Evolutionary conservation across 2,888 invertebrate species (phyloP).

Genomic region (Pteria penguin): DNA sequence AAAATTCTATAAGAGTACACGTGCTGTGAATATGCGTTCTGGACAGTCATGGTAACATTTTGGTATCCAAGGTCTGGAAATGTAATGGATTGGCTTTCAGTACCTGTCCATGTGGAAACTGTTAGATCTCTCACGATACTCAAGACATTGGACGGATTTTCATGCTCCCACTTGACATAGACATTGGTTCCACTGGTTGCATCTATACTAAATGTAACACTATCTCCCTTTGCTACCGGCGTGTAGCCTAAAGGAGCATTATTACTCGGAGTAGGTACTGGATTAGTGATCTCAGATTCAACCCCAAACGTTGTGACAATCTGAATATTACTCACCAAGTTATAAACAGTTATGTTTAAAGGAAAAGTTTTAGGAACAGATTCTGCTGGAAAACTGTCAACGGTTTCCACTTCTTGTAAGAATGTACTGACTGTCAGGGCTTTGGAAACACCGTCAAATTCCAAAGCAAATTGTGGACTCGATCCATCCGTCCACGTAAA

Average conservation of each 20-base stretch:
- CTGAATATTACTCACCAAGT: slow-evolving; percentile 43
- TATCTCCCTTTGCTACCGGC: slow-evolving; percentile 27
- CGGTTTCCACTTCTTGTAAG: slow-evolving; percentile 28
- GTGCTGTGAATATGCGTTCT: slow-evolving; percentile 52
- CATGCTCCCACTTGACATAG: slow-evolving; percentile 47
- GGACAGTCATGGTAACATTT: slow-evolving; percentile 47
- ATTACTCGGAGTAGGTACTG: slow-evolving; percentile 25
- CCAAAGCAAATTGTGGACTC: slow-evolving; percentile 49
- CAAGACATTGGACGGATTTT: slow-evolving; percentile 41
- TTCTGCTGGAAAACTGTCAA: slow-evolving; percentile 15
- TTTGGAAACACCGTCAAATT: slow-evolving; percentile 42
- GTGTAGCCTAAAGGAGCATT: slow-evolving; percentile 7
- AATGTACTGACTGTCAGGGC: slow-evolving; percentile 37
- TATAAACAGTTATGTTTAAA: slow-evolving; percentile 44
- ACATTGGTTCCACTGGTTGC: slow-evolving; percentile 61
- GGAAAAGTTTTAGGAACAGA: slow-evolving; percentile 24
- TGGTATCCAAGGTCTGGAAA: slow-evolving; percentile 55
- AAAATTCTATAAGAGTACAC: slow-evolving; percentile 31
- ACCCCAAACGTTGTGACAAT: slow-evolving; percentile 47
- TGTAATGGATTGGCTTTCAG: slow-evolving; percentile 18
- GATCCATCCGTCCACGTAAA: slow-evolving; percentile 57
- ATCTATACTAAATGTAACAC: slow-evolving; percentile 49
- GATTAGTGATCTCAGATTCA: slow-evolving; percentile 48
- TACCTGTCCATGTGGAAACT: slow-evolving; percentile 40
- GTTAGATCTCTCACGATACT: slow-evolving; percentile 3